phyloP scores from a whole-genome alignment of 2,797 vertebrate species.

The Lepilemur ruficaudatus region DNA sequence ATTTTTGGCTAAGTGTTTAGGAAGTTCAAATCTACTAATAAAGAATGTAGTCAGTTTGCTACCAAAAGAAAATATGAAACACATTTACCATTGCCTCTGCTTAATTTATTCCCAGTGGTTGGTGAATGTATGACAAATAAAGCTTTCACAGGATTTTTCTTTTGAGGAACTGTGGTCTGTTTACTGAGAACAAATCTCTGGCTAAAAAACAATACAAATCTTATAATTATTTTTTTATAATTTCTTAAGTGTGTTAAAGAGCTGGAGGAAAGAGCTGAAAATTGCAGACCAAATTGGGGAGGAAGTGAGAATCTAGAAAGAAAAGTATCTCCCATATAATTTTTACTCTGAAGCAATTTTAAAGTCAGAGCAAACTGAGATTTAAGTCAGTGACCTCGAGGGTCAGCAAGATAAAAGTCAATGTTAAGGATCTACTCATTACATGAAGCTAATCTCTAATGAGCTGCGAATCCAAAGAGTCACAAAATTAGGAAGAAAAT shows the following conservation, averaged over 20 bases:
- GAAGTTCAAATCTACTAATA: background rate
- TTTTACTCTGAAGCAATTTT: background rate
- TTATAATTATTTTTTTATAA: background rate
- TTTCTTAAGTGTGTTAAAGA: background rate
- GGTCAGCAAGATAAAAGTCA: background rate
- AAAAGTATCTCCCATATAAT: background rate
- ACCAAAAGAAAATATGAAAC: background rate
- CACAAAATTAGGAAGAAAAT: background rate
- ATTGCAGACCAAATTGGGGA: background rate
- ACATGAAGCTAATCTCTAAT: background rate
- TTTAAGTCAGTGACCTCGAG: background rate
- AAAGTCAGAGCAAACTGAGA: background rate
- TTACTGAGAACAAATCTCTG: background rate
- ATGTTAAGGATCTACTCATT: background rate
- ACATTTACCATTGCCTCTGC: background rate
- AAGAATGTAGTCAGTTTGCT: background rate
- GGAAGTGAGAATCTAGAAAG: background rate
- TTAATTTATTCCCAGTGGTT: background rate
- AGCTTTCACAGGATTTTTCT: background rate
- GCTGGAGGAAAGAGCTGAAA: background rate
- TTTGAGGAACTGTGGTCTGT: background rate
- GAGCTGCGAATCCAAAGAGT: background rate
- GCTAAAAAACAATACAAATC: background rate
- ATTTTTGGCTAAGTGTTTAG: background rate
- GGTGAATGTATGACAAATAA: background rate